Evolutionary conservation across 2,888 invertebrate genomes (phyloP).

Genomic region (Endomychus coccineus): DNA sequence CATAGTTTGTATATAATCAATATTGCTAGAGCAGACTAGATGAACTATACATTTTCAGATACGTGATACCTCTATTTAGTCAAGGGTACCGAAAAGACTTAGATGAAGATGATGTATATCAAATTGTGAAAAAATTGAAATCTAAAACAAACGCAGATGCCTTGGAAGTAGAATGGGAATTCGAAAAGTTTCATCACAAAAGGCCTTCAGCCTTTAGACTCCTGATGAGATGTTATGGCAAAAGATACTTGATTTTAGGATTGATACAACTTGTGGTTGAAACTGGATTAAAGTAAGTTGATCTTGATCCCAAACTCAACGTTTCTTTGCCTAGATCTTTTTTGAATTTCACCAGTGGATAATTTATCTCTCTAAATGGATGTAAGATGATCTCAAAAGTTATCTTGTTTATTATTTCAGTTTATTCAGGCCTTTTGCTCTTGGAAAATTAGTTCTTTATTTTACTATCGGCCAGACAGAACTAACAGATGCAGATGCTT

Average conservation of each 20-base stretch:
- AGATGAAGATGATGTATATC: slow-evolving; percentile 53
- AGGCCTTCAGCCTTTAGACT: slow-evolving; percentile 24
- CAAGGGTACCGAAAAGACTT: slow-evolving; percentile 56
- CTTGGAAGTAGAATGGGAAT: slow-evolving; percentile 35
- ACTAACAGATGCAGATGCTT: slow-evolving; percentile 46
- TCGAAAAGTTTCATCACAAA: slow-evolving; percentile 21
- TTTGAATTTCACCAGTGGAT: slow-evolving; percentile 1
- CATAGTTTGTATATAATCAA: no score
- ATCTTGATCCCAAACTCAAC: no score
- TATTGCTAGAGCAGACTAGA: no score
- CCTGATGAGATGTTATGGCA: slow-evolving; percentile 30
- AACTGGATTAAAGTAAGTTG: slow-evolving; percentile 10
- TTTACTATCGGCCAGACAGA: slow-evolving; percentile 26
- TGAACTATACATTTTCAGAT: no score
- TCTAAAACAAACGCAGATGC: slow-evolving; percentile 29
- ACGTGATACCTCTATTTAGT: slow-evolving; percentile 56
- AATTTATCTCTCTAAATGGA: no score
- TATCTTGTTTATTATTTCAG: slow-evolving; percentile 24
- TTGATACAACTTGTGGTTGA: slow-evolving; percentile 20
- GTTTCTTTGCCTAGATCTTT: not conserved
- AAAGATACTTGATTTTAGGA: slow-evolving; percentile 24
- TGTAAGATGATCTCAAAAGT: no score
- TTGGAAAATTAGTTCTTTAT: slow-evolving; percentile 30
- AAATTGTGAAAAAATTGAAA: slow-evolving; percentile 44
- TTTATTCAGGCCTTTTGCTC: slow-evolving; percentile 27